A percentile compares a stretch with the other conserved stretches of the same genome.
Conservation (phyloP, 2,113 vertebrate genomes). For the Peromyscus californicus region DNA sequence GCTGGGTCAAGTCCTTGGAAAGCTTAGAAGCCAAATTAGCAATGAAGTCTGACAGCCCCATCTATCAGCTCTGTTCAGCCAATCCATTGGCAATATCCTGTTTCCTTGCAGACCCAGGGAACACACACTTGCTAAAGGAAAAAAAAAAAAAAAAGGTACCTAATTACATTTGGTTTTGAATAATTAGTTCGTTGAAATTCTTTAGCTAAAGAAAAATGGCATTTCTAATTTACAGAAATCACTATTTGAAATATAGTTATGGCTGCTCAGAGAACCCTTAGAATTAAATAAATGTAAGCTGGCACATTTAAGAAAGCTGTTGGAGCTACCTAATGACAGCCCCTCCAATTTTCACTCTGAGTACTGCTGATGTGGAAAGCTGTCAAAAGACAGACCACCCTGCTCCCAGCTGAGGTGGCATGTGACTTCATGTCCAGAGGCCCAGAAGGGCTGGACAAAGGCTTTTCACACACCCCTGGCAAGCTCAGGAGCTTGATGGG, state of each 20-base stretch:
- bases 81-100: background rate
- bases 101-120: constrained; percentile 54
- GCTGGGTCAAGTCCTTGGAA: constrained; percentile 30
- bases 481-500: background rate
- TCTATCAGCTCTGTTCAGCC: constrained; percentile 49
- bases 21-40: constrained; percentile 71
- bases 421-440: background rate
- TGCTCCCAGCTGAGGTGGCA: background rate
- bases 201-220: constrained; percentile 72
- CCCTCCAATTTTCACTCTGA: constrained; percentile 20
- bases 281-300: constrained; percentile 68
- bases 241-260: constrained; percentile 54
- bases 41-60: constrained; percentile 58
- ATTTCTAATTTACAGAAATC: constrained; percentile 77
- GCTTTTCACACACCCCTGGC: background rate
- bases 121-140: background rate
- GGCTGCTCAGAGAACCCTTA: constrained; percentile 60
- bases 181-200: constrained; percentile 80
- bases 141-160: background rate
- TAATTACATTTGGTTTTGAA: constrained; percentile 76
- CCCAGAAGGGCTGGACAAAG: background rate
- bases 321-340: background rate
- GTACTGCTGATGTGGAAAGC: background rate
- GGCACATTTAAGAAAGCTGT: constrained; percentile 48
- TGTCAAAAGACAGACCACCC: background rate